Percentiles rank a stretch among this genome's conserved stretches.
Conservation (phyloP, 2,113 vertebrate species). For the Rafetus swinhoei region DNA sequence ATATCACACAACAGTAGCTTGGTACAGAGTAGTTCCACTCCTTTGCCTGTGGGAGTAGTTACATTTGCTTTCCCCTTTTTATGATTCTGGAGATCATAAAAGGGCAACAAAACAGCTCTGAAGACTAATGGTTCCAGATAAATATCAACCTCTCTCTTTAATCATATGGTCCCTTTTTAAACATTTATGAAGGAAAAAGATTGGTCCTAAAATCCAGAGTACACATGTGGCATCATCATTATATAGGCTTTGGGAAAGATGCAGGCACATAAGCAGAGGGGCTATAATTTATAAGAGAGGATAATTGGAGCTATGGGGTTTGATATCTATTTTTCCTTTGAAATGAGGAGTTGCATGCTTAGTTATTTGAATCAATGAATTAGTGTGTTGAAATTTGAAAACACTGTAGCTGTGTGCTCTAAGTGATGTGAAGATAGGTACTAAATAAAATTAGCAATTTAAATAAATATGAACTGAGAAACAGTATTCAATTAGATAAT, state of each 20-base stretch:
- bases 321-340: background rate
- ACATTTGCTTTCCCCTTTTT: background rate
- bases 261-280: background rate
- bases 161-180: background rate
- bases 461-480: background rate
- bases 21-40: background rate
- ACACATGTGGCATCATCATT: background rate
- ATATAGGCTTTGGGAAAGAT: background rate
- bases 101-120: background rate
- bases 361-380: background rate
- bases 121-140: background rate
- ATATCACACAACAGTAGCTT: background rate
- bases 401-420: background rate
- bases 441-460: background rate
- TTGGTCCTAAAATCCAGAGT: background rate
- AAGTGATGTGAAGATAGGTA: background rate
- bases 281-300: background rate
- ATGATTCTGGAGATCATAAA: background rate
- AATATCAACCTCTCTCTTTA: background rate
- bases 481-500: fast-evolving
- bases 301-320: background rate
- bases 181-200: background rate
- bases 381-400: background rate
- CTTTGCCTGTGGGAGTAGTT: background rate
- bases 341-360: background rate